Evolutionary conservation across 2,113 vertebrate species (phyloP).

Genomic region (Oryzias melastigma): DNA sequence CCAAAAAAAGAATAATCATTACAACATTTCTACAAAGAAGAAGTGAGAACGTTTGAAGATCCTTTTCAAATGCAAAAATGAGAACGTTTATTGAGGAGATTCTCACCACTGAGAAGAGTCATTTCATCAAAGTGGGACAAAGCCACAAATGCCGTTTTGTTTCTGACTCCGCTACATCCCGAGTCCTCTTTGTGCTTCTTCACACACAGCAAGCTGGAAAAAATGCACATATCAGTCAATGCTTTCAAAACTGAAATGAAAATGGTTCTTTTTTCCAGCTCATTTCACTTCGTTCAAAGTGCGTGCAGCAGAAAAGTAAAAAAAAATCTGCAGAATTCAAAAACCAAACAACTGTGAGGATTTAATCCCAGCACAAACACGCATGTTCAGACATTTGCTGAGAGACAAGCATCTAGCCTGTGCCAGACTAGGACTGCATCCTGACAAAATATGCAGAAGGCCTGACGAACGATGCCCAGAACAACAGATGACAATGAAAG

Average conservation of each 20-base stretch:
- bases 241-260: background rate
- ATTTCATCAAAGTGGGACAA: slow-evolving; percentile 88
- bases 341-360: background rate
- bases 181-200: slow-evolving; percentile 87
- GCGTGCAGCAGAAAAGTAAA: background rate
- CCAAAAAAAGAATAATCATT: too few relatives aligned
- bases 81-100: background rate
- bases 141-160: slow-evolving; percentile 86
- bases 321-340: background rate
- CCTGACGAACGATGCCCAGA: slow-evolving; percentile 49
- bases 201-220: slow-evolving; percentile 86
- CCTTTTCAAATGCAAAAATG: too few relatives aligned
- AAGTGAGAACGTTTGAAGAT: too few relatives aligned
- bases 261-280: background rate
- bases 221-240: slow-evolving; percentile 3
- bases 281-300: background rate
- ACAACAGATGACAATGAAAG: slow-evolving; percentile 31
- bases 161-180: slow-evolving; percentile 86
- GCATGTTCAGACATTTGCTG: slow-evolving; percentile 31
- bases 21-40: too few relatives aligned
- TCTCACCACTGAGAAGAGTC: slow-evolving; percentile 88
- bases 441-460: slow-evolving; percentile 38
- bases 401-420: slow-evolving; percentile 45
- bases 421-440: slow-evolving; percentile 18
- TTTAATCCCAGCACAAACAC: slow-evolving; percentile 15